A percentile compares a stretch with the other conserved stretches of the same genome.
These are phyloP conservation scores for Noturus placidus DNA, from an alignment of 2,113 vertebrate species.

Conservation along the genomic window DNA sequence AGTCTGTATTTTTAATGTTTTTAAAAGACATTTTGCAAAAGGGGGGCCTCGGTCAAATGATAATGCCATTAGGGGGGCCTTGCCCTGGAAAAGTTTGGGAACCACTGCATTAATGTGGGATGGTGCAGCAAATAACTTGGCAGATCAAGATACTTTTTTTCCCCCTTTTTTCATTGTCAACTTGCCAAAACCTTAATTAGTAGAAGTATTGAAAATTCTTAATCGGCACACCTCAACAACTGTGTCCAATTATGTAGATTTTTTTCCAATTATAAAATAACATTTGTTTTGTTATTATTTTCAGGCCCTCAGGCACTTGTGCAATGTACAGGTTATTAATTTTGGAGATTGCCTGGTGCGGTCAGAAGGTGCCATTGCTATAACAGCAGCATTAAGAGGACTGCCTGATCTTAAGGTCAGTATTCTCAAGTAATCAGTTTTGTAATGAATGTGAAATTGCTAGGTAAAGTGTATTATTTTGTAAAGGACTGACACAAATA, in stretches of 20 bases:
- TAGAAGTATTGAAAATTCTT: neutral
- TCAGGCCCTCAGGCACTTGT: slow-evolving; percentile 84
- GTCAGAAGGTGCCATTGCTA: slow-evolving; percentile 86
- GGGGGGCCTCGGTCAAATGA: too few relatives aligned
- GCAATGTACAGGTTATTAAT: slow-evolving; percentile 89
- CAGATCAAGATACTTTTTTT: neutral
- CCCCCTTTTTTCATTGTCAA: neutral
- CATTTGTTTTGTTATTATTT: slow-evolving; percentile 17
- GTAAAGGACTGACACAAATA: neutral
- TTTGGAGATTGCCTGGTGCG: slow-evolving; percentile 97
- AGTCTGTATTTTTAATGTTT: too few relatives aligned
- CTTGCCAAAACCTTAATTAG: neutral
- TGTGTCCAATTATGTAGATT: neutral
- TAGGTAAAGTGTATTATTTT: neutral
- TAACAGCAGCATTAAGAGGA: slow-evolving; percentile 84
- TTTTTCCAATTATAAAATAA: neutral
- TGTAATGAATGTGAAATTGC: neutral
- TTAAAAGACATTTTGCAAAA: too few relatives aligned
- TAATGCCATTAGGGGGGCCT: too few relatives aligned
- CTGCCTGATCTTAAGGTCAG: slow-evolving; percentile 88
- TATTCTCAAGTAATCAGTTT: neutral
- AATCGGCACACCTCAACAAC: neutral
- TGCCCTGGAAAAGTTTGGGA: too few relatives aligned
- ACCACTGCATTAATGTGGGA: neutral
- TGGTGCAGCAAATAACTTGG: neutral